Conservation (phyloP, 2,113 vertebrate genomes). For the Steatornis caripensis region DNA sequence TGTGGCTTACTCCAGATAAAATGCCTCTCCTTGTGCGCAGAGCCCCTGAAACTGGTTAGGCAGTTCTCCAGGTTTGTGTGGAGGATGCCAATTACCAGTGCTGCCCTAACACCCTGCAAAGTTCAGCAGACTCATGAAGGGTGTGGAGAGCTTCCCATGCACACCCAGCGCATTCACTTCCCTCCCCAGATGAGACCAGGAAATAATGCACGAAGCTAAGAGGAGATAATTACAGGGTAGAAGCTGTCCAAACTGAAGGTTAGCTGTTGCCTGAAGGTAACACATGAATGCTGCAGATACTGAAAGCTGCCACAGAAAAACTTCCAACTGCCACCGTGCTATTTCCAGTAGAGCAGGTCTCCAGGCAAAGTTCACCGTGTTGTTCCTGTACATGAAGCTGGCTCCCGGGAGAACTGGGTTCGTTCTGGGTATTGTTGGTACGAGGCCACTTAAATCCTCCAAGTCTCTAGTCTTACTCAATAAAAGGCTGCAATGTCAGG, state of each 20-base stretch:
- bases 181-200: constrained; percentile 7
- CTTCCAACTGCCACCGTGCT: neutral
- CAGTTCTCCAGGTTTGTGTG: neutral
- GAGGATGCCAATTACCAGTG: neutral
- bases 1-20: neutral
- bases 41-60: neutral
- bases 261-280: constrained; percentile 7
- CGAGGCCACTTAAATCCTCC: neutral
- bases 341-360: neutral
- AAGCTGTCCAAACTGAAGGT: neutral
- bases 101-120: constrained; percentile 9
- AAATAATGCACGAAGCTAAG: constrained; percentile 9
- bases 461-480: neutral
- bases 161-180: constrained; percentile 28
- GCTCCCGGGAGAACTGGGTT: neutral
- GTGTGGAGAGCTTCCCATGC: constrained; percentile 38
- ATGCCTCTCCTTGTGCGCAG: neutral
- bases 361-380: neutral
- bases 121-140: constrained; percentile 17
- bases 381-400: neutral
- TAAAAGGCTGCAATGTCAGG: neutral
- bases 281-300: neutral
- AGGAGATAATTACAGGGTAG: constrained; percentile 38
- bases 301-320: neutral
- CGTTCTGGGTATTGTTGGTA: neutral